Evolutionary conservation across 2,888 invertebrate species (phyloP), one percentile per base, ranked within the genome.

Genomic region (Eupsilia transversa): DNA sequence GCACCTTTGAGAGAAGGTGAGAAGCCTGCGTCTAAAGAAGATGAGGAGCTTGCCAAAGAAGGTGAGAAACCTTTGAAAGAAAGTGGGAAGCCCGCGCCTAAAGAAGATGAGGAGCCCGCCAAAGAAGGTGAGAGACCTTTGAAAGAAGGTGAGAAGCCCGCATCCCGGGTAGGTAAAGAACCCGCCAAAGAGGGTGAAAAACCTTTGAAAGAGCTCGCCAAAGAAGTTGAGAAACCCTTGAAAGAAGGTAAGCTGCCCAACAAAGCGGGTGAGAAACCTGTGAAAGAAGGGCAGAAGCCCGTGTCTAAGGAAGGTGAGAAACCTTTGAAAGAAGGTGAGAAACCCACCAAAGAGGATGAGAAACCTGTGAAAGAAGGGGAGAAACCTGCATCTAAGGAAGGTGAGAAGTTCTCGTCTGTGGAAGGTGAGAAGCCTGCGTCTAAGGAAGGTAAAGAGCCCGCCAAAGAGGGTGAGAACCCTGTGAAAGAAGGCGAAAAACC

Each of bases 21-120:
- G 0, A n/a, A 41, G 6, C 30, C 30, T 6, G 3, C 17, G 1
- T 3, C 46, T 23, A 20, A 56, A 6, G 67, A 79, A 57, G 20
- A 56, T 12, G 66, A 76, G 14, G 56, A 67, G 17, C 14, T 68
- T 0, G 33, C 68, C 12, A 64, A 84, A 5, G 79, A 80, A 52
- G 41, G 43, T 49, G 43, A 78, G 35, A 60, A n/a, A 41, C 46
- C 70, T 64, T 23, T 66, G 7, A 23, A 23, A 23, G 49, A 23
- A 23, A 3, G 3, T 23, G 49, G 9, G 9, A 49, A 23, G 1
- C 23, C 23, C 3, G 23, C 46, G 33, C 2, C 46, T 0, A 43
- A 52, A 0, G 57, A 54, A 23, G 52, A 6, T 0, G 30, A 41
- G 9, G 60, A 63, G n/a, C n/a, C n/a, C n/a, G n/a, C n/a, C n/a